Evolutionary conservation across 2,888 invertebrate species (phyloP), one percentile per base, ranked within the genome.

Genomic region (Notocelia uddmanniana): DNA sequence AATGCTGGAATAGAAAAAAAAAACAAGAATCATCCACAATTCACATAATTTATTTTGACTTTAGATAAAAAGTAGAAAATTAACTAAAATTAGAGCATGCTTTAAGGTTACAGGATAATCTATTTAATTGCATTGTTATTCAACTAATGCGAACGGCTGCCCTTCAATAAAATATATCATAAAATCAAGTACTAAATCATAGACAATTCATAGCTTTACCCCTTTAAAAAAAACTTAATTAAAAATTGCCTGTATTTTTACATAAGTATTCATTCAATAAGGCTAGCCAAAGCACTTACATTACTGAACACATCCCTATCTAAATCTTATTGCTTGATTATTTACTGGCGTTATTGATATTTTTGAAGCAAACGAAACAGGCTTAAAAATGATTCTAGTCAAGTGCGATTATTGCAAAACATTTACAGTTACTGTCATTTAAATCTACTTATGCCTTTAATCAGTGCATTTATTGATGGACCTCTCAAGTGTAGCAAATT

Each of bases 241-340:
- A 63, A 60, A 19, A 63, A 52, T 50, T 18, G 52, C 9, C 15
- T 57, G 45, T 26, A 57, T 23, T 6, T 23, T 59, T 21, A 19
- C 50, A 37, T 31, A 54, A n/a, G n/a, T n/a, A 26, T 31, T 31
- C 54, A 31, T 57, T 57, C 21, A 5, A 34, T 60, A 31, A 37
- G 52, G 63, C 37, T n/a, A 48, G 18, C 34, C 48, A 66, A 76
- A 75, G 60, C 59, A 58, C 77, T 77, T 78, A 81, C 74, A 76
- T 78, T 78, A 81, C 72, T 80, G 80, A 80, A 81, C 79, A 81
- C 78, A 80, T 79, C 55, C 75, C 77, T 75, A 75, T 19, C 15
- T 59, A 54, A 19, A 13, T 23, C 34, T 58, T 58, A 71, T 34
- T 66, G 66, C 59, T 71, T 66, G 13, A 37, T 45, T 54, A 41